Percentiles rank a stretch among this genome's conserved stretches.
These are phyloP conservation scores for Helicoverpa zea DNA, from an alignment of 1,140 invertebrate species.

Conservation along the genomic window DNA sequence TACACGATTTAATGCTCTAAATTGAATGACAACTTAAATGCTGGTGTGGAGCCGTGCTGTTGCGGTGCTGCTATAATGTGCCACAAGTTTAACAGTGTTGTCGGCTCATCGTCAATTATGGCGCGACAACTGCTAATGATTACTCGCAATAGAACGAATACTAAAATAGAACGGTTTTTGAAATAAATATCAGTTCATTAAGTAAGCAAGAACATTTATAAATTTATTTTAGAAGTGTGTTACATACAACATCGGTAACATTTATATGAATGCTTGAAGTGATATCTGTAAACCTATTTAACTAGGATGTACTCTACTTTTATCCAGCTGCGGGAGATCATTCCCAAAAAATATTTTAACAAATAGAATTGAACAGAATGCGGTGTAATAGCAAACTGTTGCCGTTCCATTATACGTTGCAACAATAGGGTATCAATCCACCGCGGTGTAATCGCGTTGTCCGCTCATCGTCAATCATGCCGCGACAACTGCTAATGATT, in stretches of 20 bases:
- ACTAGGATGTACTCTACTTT: no score
- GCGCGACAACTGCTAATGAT: constrained; percentile 14
- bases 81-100: background rate
- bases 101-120: constrained; percentile 16
- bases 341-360: background rate
- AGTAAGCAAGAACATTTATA: no score
- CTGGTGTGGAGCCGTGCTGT: no score
- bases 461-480: constrained; percentile 10
- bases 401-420: background rate
- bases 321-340: no score
- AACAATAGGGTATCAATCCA: constrained; percentile 28
- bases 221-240: no score
- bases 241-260: background rate
- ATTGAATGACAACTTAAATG: no score
- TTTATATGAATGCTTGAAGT: background rate
- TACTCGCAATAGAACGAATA: background rate
- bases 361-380: constrained; percentile 7
- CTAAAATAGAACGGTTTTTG: no score
- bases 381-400: constrained; percentile 28
- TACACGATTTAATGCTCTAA: no score
- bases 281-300: background rate
- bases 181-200: no score
- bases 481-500: constrained; percentile 15
- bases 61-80: no score
- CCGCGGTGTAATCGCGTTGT: background rate